phyloP scores from a whole-genome alignment of 1,140 invertebrate species.

The Nautilus pompilius region DNA sequence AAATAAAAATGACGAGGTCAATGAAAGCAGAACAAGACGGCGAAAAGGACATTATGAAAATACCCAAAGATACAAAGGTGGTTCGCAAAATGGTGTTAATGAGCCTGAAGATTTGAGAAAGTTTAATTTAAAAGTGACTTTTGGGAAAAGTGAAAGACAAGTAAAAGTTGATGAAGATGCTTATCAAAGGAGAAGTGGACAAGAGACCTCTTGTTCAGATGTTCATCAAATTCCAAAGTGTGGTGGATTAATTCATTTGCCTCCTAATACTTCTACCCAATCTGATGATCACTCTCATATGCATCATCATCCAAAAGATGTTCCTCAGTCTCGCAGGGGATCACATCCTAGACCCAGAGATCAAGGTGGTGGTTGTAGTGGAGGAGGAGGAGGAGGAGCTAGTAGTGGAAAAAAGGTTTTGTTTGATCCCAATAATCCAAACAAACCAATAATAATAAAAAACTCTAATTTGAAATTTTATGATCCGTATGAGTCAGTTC shows the following conservation, averaged over 20 bases:
- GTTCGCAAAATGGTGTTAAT: neutral
- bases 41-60: neutral
- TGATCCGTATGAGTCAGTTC: conserved; percentile 12
- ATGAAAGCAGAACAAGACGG: conserved; percentile 5
- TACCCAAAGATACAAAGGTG: neutral
- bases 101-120: neutral
- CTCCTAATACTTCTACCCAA: conserved; percentile 10
- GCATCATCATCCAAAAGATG: neutral
- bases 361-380: conserved; percentile 6
- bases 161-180: neutral
- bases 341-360: neutral
- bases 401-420: conserved; percentile 48
- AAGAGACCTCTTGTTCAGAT: neutral
- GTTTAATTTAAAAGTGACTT: conserved; percentile 6
- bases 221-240: conserved; percentile 8
- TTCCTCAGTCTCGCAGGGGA: neutral
- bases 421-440: conserved; percentile 70
- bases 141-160: conserved; percentile 11
- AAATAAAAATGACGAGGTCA: conserved; percentile 5
- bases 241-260: conserved; percentile 28
- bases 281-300: conserved; percentile 1
- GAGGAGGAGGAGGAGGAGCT: neutral
- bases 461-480: conserved; percentile 17
- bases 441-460: conserved; percentile 65
- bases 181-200: neutral